These are phyloP conservation scores for Synanthedon formicaeformis DNA, from an alignment of 2,888 invertebrate genomes.

Conservation along the genomic window DNA sequence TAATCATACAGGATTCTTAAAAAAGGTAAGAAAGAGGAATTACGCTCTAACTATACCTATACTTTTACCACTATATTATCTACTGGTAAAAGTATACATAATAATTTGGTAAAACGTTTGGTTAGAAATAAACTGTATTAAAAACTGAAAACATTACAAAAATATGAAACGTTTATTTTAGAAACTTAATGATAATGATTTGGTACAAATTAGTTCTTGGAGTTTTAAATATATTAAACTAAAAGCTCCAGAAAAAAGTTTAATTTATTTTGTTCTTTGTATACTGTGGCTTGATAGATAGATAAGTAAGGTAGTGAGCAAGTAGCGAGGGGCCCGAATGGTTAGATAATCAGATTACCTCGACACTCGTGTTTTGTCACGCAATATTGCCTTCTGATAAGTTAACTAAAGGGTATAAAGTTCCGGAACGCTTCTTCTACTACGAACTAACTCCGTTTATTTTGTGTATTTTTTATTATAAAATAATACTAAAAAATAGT, in stretches of 20 bases:
- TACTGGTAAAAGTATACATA: too few relatives aligned
- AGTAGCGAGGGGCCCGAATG: slow-evolving; percentile 22
- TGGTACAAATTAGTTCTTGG: too few relatives aligned
- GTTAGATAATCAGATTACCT: slow-evolving; percentile 45
- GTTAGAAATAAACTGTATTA: too few relatives aligned
- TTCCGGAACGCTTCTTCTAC: neutral
- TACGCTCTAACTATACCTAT: too few relatives aligned
- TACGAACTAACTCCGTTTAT: neutral
- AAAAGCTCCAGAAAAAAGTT: neutral
- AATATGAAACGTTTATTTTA: too few relatives aligned
- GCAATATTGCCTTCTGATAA: slow-evolving; percentile 38
- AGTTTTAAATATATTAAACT: too few relatives aligned
- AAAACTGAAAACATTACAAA: too few relatives aligned
- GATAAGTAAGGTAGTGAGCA: slow-evolving; percentile 23
- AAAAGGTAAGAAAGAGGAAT: too few relatives aligned
- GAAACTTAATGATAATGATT: too few relatives aligned
- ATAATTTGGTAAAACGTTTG: too few relatives aligned
- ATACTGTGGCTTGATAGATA: neutral
- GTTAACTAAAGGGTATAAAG: slow-evolving; percentile 9
- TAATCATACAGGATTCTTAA: too few relatives aligned
- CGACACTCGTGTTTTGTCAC: slow-evolving; percentile 42
- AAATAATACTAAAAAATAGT: neutral
- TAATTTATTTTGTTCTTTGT: neutral
- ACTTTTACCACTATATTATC: too few relatives aligned
- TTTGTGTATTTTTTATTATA: neutral